These are phyloP conservation scores for Melopsittacus undulatus DNA, from an alignment of 2,797 vertebrate species.

Conservation along the genomic window DNA sequence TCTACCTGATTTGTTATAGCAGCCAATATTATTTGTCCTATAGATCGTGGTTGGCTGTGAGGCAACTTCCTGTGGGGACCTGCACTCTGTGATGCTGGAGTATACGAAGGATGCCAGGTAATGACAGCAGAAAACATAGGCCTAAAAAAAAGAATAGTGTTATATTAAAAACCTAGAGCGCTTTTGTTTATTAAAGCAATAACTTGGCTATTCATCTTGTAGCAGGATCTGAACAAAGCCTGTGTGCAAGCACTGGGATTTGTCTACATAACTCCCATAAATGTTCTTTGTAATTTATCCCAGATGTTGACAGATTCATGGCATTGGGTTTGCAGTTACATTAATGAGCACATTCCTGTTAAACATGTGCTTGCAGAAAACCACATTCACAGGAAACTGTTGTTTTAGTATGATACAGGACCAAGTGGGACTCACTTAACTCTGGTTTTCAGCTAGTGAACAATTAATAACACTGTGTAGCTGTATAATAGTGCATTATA, in stretches of 20 bases:
- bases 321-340: not conserved
- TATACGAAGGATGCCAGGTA: slow-evolving; percentile 97
- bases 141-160: not conserved
- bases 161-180: not conserved
- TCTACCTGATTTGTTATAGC: not conserved
- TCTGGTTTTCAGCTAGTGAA: not conserved
- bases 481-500: not conserved
- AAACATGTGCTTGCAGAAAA: not conserved
- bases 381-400: not conserved
- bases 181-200: slow-evolving; percentile 24
- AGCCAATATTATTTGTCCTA: slow-evolving; percentile 51
- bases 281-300: slow-evolving; percentile 4
- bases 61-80: slow-evolving; percentile 90
- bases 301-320: slow-evolving; percentile 12
- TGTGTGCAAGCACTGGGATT: not conserved
- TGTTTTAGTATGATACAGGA: not conserved
- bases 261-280: not conserved
- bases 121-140: not conserved
- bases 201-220: not conserved
- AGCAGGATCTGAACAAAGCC: not conserved
- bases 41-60: slow-evolving; percentile 99
- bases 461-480: not conserved
- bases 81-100: slow-evolving; percentile 94
- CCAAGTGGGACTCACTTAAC: not conserved
- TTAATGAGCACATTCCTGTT: not conserved